These are phyloP conservation scores for Microctenopoma steveboyesi DNA, from an alignment of 2,797 vertebrate species.

Conservation along the genomic window DNA sequence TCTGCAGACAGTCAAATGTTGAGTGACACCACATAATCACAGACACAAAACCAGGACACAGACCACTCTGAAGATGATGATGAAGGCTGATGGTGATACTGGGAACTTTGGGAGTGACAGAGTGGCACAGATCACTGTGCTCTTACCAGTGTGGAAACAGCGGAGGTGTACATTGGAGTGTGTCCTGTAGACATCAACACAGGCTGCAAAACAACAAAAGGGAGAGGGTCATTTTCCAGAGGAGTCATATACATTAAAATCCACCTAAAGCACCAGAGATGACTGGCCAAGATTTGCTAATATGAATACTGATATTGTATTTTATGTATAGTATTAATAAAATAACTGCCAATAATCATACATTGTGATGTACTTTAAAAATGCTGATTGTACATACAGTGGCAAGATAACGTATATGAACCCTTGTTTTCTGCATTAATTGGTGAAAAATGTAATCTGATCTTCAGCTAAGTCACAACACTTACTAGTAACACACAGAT, in stretches of 20 bases:
- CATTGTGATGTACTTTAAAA: too few relatives aligned
- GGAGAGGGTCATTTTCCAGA: constrained; percentile 61
- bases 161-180: constrained; percentile 88
- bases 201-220: constrained; percentile 84
- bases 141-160: constrained; percentile 89
- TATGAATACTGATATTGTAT: background rate
- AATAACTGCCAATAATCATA: background rate
- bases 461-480: too few relatives aligned
- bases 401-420: too few relatives aligned
- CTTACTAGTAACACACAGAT: too few relatives aligned
- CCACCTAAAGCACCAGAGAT: constrained; percentile 1
- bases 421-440: too few relatives aligned
- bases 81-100: constrained; percentile 54
- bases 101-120: constrained; percentile 41
- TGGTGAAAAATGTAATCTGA: too few relatives aligned
- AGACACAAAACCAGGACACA: constrained; percentile 40
- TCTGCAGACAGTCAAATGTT: constrained; percentile 29
- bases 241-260: background rate
- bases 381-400: too few relatives aligned
- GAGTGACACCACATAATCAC: constrained; percentile 33
- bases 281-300: background rate
- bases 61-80: constrained; percentile 50
- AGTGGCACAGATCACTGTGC: constrained; percentile 36
- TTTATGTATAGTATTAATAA: background rate
- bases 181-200: constrained; percentile 88